Conservation (phyloP, 2,888 invertebrate species). For the Apamea anceps region DNA sequence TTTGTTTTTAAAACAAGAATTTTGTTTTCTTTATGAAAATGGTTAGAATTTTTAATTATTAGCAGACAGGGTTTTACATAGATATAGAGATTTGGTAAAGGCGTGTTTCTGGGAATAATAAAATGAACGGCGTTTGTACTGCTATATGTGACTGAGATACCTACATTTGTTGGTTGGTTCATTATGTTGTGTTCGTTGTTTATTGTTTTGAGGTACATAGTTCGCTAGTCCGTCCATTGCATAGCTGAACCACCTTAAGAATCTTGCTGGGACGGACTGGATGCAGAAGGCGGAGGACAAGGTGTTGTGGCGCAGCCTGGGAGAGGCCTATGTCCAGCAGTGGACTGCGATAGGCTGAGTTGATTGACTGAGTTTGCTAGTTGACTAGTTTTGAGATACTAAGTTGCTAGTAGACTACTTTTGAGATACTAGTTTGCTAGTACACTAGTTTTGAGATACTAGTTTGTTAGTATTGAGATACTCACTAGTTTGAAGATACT, state of each 20-base stretch:
- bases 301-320: no score
- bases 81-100: neutral
- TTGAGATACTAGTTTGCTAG: neutral
- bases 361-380: no score
- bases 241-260: no score
- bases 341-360: no score
- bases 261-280: no score
- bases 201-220: no score
- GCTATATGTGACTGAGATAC: neutral
- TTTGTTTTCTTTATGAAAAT: constrained; percentile 12
- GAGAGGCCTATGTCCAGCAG: no score
- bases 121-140: neutral
- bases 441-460: neutral
- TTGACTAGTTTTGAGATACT: no score
- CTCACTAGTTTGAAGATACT: neutral
- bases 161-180: neutral
- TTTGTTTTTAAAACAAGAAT: constrained; percentile 1
- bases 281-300: no score
- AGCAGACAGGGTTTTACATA: neutral
- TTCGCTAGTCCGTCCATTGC: no score
- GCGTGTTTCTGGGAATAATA: constrained; percentile 10
- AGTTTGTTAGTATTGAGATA: no score
- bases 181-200: neutral
- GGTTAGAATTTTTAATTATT: neutral
- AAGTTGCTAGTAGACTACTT: no score